These are phyloP conservation scores for Hormaphis cornu DNA, from an alignment of 1,140 invertebrate species.

Conservation along the genomic window DNA sequence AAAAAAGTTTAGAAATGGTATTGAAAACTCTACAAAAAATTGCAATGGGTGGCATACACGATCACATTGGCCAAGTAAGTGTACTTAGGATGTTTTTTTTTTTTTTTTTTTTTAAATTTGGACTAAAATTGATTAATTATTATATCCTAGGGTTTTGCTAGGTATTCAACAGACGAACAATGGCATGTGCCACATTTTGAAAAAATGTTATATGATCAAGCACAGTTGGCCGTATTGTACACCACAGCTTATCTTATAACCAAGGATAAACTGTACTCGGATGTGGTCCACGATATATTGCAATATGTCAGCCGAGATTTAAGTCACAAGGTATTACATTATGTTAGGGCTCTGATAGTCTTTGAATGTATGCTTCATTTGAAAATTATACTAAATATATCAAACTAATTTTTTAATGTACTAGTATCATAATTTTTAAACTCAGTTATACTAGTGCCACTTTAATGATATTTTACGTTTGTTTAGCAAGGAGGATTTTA, in stretches of 20 bases:
- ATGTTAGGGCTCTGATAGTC: not conserved
- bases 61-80: constrained; percentile 72
- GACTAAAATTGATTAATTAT: constrained; percentile 29
- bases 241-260: constrained; percentile 71
- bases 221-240: constrained; percentile 72
- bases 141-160: constrained; percentile 64
- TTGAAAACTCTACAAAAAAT: constrained; percentile 75
- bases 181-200: constrained; percentile 98
- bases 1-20: constrained; percentile 65
- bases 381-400: not conserved
- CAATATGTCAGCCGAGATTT: constrained; percentile 76
- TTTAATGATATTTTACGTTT: too few species aligned
- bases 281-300: constrained; percentile 70
- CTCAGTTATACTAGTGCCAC: not conserved
- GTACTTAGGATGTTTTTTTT: not conserved
- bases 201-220: constrained; percentile 97
- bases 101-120: constrained; percentile 19
- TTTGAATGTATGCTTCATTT: not conserved
- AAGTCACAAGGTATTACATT: constrained; percentile 53
- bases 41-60: constrained; percentile 85
- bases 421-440: not conserved
- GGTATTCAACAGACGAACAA: constrained; percentile 82
- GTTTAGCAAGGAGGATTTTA: constrained; percentile 72
- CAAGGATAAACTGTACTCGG: constrained; percentile 59
- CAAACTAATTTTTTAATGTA: not conserved